Percentiles rank a stretch among this genome's conserved stretches.
Conservation (phyloP, 2,888 invertebrate genomes). For the Lithophane socia region DNA sequence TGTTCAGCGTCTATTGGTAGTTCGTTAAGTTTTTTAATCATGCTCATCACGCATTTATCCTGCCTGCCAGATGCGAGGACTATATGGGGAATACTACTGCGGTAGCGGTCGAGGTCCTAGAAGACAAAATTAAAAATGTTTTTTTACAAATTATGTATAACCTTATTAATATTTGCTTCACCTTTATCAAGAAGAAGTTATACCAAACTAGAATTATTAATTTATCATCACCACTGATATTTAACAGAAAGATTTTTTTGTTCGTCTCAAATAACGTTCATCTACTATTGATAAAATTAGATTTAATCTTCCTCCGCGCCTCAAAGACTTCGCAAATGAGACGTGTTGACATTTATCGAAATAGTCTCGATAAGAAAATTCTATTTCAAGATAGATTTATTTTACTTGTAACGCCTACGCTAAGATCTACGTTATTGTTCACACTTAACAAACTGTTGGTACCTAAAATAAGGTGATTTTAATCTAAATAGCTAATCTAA, state of each 20-base stretch:
- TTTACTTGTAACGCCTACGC: conserved; percentile 2
- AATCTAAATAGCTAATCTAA: too few species aligned
- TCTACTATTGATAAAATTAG: neutral
- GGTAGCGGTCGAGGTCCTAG: conserved; percentile 72
- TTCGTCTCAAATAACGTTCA: neutral
- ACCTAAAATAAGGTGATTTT: neutral
- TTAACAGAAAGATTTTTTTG: neutral
- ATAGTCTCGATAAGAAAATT: neutral
- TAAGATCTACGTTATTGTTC: neutral
- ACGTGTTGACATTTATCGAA: conserved; percentile 22
- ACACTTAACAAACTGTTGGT: too few species aligned
- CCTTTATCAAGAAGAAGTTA: neutral
- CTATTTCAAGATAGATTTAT: neutral
- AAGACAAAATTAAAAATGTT: neutral
- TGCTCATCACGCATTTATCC: conserved; percentile 78
- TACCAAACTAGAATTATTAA: neutral
- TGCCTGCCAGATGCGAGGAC: conserved; percentile 90
- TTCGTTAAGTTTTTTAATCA: conserved; percentile 75
- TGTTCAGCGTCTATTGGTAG: conserved; percentile 85
- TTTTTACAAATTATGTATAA: neutral
- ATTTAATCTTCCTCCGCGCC: neutral
- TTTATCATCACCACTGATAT: too few species aligned
- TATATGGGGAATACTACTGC: conserved; percentile 82
- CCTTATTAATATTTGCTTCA: neutral
- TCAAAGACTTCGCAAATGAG: neutral